Percentiles rank a stretch among this genome's conserved stretches.
Conservation (phyloP, 2,797 vertebrate species). For the Melopsittacus undulatus region DNA sequence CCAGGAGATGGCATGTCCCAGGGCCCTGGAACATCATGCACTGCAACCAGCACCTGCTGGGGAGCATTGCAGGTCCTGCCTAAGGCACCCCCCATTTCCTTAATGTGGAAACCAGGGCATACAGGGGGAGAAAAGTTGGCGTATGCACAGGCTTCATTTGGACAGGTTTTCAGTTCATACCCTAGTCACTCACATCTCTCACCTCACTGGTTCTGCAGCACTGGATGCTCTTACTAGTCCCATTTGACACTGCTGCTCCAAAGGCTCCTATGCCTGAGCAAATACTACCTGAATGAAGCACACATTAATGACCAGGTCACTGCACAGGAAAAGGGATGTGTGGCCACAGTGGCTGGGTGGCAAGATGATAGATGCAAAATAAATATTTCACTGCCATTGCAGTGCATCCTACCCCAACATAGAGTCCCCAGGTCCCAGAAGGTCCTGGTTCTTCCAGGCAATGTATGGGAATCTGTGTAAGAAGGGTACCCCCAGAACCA, state of each 20-base stretch:
- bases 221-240: neutral
- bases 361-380: neutral
- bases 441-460: neutral
- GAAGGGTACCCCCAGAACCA: neutral
- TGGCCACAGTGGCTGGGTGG: neutral
- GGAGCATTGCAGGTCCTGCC: neutral
- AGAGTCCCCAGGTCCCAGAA: fast-evolving
- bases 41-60: neutral
- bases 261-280: neutral
- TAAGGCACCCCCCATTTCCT: neutral
- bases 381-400: neutral
- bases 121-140: neutral
- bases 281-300: neutral
- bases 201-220: neutral
- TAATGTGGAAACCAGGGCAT: neutral
- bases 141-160: neutral
- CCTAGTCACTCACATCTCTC: fast-evolving
- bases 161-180: neutral
- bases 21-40: fast-evolving
- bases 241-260: neutral
- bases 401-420: neutral
- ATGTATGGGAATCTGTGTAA: neutral
- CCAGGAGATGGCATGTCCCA: neutral
- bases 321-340: neutral
- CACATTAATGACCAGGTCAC: neutral